phyloP scores from a whole-genome alignment of 2,113 vertebrate genomes.

The Lampris incognitus region DNA sequence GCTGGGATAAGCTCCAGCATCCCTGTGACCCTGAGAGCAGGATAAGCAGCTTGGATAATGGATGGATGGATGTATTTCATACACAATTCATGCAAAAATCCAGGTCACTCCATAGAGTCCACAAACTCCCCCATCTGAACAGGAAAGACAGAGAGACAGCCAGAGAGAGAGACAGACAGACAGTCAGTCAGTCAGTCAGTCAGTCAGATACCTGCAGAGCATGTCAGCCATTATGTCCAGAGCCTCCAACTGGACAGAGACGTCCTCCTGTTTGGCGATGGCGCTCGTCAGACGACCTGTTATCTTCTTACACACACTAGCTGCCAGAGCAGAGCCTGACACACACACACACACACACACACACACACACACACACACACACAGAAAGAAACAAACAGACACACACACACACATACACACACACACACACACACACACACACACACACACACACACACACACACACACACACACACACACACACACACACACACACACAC shows the following conservation, averaged over 20 bases:
- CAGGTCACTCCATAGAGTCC: too few species aligned
- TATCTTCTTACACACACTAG: conserved; percentile 99
- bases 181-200: not conserved
- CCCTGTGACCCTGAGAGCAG: too few species aligned
- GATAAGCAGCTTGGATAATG: too few species aligned
- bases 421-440: not conserved
- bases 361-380: not conserved
- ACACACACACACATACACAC: not conserved
- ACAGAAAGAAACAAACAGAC: too few species aligned
- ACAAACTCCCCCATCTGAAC: too few species aligned
- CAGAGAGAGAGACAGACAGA: not conserved
- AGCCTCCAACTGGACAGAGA: conserved; percentile 97
- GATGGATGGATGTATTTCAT: too few species aligned
- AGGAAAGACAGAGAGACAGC: not conserved
- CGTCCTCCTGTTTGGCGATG: conserved; percentile 98
- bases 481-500: too few species aligned
- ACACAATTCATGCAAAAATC: too few species aligned
- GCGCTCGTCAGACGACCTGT: conserved; percentile 97
- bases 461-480: too few species aligned
- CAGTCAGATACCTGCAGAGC: conserved; percentile 91
- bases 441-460: too few species aligned
- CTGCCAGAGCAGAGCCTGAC: conserved; percentile 94
- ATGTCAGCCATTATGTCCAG: conserved; percentile 99
- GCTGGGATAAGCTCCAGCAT: too few species aligned
- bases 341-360: not conserved